Evolutionary conservation across 2,113 vertebrate genomes (phyloP).

Genomic region (Zosterops borbonicus): DNA sequence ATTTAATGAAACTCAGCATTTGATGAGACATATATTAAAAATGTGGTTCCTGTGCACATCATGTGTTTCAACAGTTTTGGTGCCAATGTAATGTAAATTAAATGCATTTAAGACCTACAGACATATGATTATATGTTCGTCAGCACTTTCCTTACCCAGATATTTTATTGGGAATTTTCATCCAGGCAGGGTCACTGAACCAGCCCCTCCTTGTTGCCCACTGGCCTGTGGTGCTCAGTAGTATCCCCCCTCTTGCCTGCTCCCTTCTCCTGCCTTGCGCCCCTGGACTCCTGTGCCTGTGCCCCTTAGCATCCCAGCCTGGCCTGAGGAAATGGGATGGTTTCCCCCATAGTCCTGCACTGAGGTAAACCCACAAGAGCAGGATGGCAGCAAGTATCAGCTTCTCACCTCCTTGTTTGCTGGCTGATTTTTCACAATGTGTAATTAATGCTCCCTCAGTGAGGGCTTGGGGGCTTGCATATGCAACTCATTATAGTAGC

Average conservation of each 20-base stretch:
- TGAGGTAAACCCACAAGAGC: not conserved
- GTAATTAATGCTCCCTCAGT: not conserved
- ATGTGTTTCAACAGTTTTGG: not conserved
- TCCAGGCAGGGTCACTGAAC: not conserved
- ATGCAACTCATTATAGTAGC: not conserved
- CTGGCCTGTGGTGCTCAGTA: not conserved
- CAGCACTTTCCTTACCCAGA: not conserved
- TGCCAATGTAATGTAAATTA: not conserved
- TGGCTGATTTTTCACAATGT: not conserved
- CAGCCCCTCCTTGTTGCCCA: not conserved
- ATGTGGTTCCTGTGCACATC: not conserved
- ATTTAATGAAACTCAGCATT: not conserved
- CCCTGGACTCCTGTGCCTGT: no score
- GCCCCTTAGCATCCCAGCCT: not conserved
- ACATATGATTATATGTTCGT: rapidly evolving
- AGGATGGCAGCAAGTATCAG: not conserved
- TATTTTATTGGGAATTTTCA: not conserved
- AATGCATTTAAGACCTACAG: not conserved
- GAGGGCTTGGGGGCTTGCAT: not conserved
- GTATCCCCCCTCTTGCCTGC: not conserved
- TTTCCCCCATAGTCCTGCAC: not conserved
- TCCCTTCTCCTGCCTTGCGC: not conserved
- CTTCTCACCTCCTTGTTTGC: not conserved
- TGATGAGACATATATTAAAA: not conserved
- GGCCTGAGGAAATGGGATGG: not conserved